Evolutionary conservation across 2,888 invertebrate species (phyloP).

Genomic region (Entomobrya multifasciata): DNA sequence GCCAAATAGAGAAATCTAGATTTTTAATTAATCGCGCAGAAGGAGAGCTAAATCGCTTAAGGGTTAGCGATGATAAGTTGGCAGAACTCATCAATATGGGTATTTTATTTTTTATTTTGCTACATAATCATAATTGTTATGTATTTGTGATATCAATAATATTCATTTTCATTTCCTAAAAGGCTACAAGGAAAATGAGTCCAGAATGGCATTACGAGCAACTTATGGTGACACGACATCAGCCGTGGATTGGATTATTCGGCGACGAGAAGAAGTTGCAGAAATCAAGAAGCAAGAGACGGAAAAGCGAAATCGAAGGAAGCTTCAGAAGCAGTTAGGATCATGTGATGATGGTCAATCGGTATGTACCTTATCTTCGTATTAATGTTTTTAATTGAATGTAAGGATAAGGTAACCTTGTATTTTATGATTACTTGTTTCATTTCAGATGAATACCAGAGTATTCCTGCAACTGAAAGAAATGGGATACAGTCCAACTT

Average conservation of each 20-base stretch:
- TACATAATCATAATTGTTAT: too few species aligned
- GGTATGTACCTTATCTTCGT: constrained; percentile 72
- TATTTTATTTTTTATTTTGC: too few species aligned
- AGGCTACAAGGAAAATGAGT: constrained; percentile 87
- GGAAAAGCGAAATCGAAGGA: constrained; percentile 80
- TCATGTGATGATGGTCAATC: constrained; percentile 75
- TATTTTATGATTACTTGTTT: too few species aligned
- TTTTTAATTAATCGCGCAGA: constrained; percentile 85
- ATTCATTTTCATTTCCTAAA: too few species aligned
- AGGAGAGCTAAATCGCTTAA: constrained; percentile 85
- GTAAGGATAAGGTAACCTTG: too few species aligned
- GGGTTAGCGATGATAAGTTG: constrained; percentile 84
- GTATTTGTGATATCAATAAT: too few species aligned
- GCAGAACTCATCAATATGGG: constrained; percentile 85
- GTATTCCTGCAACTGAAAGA: constrained; percentile 84
- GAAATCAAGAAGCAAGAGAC: constrained; percentile 83
- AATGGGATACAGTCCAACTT: constrained; percentile 87
- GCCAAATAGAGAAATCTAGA: constrained; percentile 85
- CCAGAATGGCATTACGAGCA: constrained; percentile 87
- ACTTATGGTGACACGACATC: constrained; percentile 84
- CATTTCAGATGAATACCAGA: constrained; percentile 83
- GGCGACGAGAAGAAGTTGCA: constrained; percentile 83
- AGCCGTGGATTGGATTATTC: constrained; percentile 86
- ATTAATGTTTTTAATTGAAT: neutral
- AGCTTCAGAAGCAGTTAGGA: constrained; percentile 77